Base-by-base conservation (phyloP, 1,140 invertebrate species). In the Gonioctena quinquepunctata region DNA sequence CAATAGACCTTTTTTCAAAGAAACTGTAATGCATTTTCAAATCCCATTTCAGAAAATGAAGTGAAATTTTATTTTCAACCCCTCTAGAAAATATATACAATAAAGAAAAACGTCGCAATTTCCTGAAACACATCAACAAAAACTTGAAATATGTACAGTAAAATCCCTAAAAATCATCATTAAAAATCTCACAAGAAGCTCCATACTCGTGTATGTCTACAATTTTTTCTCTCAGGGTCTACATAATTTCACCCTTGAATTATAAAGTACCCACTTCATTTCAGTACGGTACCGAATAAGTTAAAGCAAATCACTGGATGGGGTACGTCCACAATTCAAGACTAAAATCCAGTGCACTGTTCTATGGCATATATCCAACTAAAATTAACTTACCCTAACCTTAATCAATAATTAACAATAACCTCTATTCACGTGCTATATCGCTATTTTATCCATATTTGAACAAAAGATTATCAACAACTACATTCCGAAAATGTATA, bases 381-480 rank as follows among this genome's bases (percentile, higher is more conserved):
- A 76, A 76, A 67, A 76, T 73, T 73, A 70, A 49, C 77, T 68
- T 74, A 76, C 70, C 23, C 71, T 77, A 75, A 71, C 66, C 79
- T 80, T 82, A 81, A 71, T 73, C 75, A 82, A 77, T 82, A 82
- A 79, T 79, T 81, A 82, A 82, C 80, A 82, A 82, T 79, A 74
- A 82, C 76, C 75, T 77, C 75, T 79, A 76, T 76, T 76, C 71
- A 62, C 70, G 72, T 73, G 72, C 73, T 74, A 73, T 21, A 54
- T 72, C 73, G 75, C 75, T 77, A 73, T 72, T 16, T 60, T 62
- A 22, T 62, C 59, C 48, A 69, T 50, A 18, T 59, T 28, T 22
- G 19, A 68, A 19, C 50, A 5, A 49, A 42, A 63, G 42, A 13
- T 13, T 59, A n/a, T 59, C 56, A 59, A 59, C 56, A 59, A 25